phyloP scores from a whole-genome alignment of 2,113 vertebrate genomes.

The Octodon degus region DNA sequence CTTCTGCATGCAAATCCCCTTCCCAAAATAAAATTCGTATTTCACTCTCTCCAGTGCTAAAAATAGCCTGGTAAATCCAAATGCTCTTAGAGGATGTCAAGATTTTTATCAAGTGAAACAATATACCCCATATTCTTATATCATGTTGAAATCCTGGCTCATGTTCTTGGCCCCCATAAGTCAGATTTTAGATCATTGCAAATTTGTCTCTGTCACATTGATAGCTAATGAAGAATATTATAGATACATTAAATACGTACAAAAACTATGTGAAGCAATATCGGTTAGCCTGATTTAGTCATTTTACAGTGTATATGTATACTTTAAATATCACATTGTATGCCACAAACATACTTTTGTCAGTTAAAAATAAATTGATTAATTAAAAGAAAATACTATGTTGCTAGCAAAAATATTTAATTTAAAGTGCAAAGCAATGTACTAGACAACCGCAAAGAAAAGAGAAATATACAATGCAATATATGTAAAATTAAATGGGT shows the following conservation, averaged over 20 bases:
- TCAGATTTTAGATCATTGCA: neutral
- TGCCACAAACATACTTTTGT: neutral
- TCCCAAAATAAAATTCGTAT: neutral
- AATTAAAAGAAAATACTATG: neutral
- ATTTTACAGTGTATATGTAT: neutral
- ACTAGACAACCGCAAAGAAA: neutral
- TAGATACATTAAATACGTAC: neutral
- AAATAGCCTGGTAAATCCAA: neutral
- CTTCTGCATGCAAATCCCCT: neutral
- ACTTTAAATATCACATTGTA: neutral
- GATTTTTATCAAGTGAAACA: neutral
- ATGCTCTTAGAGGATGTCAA: neutral
- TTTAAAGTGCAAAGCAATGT: neutral
- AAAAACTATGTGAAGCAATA: neutral
- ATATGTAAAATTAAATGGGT: neutral
- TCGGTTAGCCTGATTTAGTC: neutral
- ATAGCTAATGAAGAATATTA: neutral
- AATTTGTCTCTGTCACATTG: neutral
- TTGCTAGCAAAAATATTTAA: neutral
- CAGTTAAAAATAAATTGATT: neutral
- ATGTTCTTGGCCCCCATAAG: neutral
- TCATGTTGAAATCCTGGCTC: constrained; percentile 13
- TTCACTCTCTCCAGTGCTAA: neutral
- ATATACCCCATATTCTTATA: neutral
- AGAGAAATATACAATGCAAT: neutral